Conservation (phyloP, 2,797 vertebrate species). For the Sebastes oblongus region DNA sequence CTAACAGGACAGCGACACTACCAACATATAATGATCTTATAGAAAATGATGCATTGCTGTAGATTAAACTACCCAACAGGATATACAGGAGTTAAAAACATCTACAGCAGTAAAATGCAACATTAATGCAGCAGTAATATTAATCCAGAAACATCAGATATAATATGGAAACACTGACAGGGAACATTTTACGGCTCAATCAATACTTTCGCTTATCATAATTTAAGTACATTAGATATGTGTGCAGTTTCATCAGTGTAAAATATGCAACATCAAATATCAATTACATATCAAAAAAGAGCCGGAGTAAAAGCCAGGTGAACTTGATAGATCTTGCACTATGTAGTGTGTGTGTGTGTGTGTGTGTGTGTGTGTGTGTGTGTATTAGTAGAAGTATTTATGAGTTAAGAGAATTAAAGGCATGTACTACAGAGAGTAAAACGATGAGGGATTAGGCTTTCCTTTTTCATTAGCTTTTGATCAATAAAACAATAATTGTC, state of each 20-base stretch:
- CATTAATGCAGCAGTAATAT: no score
- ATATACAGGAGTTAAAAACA: no score
- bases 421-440: background rate
- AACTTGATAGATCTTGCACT: background rate
- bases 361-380: no score
- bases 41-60: no score
- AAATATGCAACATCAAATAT: background rate
- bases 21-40: background rate
- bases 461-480: conserved; percentile 38
- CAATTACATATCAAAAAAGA: background rate
- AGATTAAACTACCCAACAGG: no score
- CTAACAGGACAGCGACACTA: background rate
- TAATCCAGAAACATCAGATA: background rate
- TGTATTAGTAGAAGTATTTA: background rate
- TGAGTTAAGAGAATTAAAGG: conserved; percentile 3
- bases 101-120: no score
- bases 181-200: background rate
- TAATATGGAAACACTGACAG: background rate
- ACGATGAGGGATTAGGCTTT: conserved; percentile 10
- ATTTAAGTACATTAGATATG: background rate
- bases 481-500: conserved; percentile 39
- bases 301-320: background rate
- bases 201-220: background rate
- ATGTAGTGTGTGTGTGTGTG: background rate
- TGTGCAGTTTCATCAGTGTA: background rate